These are phyloP conservation scores for Cyrtodaria siliqua DNA, from an alignment of 2,888 invertebrate genomes.

Conservation along the genomic window DNA sequence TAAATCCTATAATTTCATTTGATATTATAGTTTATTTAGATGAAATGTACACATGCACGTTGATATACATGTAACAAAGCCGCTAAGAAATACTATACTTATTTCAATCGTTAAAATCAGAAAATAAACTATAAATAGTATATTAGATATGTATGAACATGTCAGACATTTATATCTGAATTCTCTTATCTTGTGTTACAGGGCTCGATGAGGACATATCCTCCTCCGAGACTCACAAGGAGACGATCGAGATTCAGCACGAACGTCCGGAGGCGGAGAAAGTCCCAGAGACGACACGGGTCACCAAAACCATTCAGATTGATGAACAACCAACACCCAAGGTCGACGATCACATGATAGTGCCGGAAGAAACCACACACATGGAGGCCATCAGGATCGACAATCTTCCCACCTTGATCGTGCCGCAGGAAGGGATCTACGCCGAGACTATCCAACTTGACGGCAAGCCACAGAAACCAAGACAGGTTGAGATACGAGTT, in stretches of 20 bases:
- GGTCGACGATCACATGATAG: slow-evolving; percentile 58
- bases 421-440: slow-evolving; percentile 24
- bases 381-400: slow-evolving; percentile 67
- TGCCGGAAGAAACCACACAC: slow-evolving; percentile 67
- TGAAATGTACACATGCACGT: no score
- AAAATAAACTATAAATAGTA: no score
- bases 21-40: no score
- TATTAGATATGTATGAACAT: no score
- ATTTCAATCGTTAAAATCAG: no score
- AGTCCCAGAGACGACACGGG: slow-evolving; percentile 58
- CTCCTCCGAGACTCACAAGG: slow-evolving; percentile 76
- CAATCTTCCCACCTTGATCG: slow-evolving; percentile 30
- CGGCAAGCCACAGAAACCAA: slow-evolving; percentile 48
- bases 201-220: slow-evolving; percentile 75
- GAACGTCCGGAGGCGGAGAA: slow-evolving; percentile 48
- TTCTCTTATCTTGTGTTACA: no score
- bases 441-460: slow-evolving; percentile 45
- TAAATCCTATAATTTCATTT: no score
- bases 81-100: no score
- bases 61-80: no score
- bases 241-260: slow-evolving; percentile 79
- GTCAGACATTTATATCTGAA: no score
- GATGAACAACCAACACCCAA: slow-evolving; percentile 43
- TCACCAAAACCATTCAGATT: slow-evolving; percentile 62
- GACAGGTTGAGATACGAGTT: slow-evolving; percentile 73